These are phyloP conservation scores for Lepus timidus DNA, from an alignment of 2,113 vertebrate genomes.

Conservation along the genomic window DNA sequence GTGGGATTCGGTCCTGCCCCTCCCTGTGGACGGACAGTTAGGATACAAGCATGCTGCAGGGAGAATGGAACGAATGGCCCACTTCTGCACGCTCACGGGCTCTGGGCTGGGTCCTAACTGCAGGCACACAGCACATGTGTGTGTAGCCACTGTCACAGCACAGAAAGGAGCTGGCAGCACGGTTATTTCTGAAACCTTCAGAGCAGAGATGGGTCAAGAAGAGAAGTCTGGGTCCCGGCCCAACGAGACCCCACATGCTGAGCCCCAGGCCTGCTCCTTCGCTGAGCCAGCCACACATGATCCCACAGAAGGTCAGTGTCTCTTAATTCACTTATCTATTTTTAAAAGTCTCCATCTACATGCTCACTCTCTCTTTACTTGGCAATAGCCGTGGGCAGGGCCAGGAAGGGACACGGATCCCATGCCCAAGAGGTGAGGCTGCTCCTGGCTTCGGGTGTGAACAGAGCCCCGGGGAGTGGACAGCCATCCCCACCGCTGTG, in stretches of 20 bases:
- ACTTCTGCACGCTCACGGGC: fast-evolving
- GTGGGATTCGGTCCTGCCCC: no score
- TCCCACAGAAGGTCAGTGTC: neutral
- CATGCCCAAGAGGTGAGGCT: neutral
- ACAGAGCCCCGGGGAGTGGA: fast-evolving
- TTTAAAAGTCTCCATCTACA: neutral
- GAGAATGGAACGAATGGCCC: neutral
- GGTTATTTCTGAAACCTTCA: neutral
- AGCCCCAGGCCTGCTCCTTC: fast-evolving
- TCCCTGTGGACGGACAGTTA: no score
- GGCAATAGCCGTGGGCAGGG: neutral
- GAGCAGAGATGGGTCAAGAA: neutral
- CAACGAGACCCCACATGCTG: no score
- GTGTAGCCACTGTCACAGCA: neutral
- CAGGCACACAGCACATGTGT: fast-evolving
- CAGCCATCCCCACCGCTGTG: fast-evolving
- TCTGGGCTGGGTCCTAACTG: neutral
- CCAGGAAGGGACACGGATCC: neutral
- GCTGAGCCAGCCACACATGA: neutral
- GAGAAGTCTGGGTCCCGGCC: neutral
- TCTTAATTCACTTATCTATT: neutral
- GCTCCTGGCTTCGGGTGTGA: fast-evolving
- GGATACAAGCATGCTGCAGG: neutral
- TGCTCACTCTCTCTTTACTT: neutral
- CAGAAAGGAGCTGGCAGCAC: neutral